Conservation (phyloP, 2,797 vertebrate species). For the Acanthiza pusilla region DNA sequence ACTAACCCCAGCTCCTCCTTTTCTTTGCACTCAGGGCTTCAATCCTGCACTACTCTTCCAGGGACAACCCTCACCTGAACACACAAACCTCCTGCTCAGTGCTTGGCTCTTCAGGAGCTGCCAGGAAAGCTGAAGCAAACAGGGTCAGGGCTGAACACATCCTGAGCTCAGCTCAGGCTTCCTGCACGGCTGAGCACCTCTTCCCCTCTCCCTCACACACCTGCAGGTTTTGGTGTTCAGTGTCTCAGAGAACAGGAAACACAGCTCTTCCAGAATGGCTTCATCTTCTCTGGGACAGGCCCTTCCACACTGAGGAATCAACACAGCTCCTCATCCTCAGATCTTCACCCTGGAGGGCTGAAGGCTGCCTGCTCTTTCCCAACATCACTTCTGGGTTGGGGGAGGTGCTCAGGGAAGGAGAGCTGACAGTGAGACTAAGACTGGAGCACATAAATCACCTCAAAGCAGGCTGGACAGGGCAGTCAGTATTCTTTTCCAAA, state of each 20-base stretch:
- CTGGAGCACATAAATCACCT: not conserved
- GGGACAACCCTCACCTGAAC: not conserved
- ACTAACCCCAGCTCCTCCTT: not conserved
- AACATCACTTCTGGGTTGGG: not conserved
- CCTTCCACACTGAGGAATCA: accelerated
- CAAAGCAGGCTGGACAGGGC: not conserved
- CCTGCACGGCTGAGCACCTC: not conserved
- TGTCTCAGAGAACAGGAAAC: not conserved
- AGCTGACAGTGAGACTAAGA: not conserved
- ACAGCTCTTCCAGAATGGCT: not conserved
- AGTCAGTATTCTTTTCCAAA: not conserved
- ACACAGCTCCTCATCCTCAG: not conserved
- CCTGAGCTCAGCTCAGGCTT: not conserved
- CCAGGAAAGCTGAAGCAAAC: not conserved
- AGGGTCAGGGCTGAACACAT: not conserved
- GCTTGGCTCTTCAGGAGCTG: not conserved
- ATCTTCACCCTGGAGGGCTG: not conserved
- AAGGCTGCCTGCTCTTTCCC: not conserved
- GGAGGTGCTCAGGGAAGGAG: not conserved
- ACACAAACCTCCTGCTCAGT: not conserved
- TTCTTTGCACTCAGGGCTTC: not conserved
- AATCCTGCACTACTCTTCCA: not conserved
- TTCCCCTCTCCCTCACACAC: not conserved
- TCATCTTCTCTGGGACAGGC: accelerated
- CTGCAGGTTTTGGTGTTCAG: not conserved